Evolutionary conservation across 1,140 invertebrate genomes (phyloP).

Genomic region (Lerema accius): DNA sequence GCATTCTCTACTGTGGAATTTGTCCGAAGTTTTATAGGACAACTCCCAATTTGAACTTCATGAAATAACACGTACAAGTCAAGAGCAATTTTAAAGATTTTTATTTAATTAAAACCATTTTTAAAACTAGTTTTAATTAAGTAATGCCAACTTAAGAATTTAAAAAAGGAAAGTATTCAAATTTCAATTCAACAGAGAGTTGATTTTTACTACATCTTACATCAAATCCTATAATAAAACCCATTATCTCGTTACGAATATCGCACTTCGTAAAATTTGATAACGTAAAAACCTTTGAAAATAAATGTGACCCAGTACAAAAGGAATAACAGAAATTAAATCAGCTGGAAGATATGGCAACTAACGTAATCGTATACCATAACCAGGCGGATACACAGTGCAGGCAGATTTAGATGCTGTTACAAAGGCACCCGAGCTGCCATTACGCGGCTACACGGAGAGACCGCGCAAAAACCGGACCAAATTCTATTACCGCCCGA

Average conservation of each 20-base stretch:
- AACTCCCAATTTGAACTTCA: slow-evolving; percentile 23
- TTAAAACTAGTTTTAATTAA: too few species aligned
- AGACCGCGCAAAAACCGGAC: slow-evolving; percentile 77
- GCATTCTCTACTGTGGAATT: slow-evolving; percentile 14
- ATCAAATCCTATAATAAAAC: too few species aligned
- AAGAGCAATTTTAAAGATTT: too few species aligned
- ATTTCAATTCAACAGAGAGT: too few species aligned
- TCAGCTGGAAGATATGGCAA: slow-evolving; percentile 21
- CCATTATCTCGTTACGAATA: too few species aligned
- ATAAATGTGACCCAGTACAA: too few species aligned
- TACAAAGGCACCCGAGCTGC: slow-evolving; percentile 76
- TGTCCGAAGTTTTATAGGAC: slow-evolving; percentile 26
- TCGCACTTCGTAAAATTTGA: too few species aligned
- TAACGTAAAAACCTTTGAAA: too few species aligned
- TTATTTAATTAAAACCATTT: too few species aligned
- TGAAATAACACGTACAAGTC: slow-evolving; percentile 6
- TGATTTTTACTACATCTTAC: too few species aligned
- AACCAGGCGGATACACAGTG: slow-evolving; percentile 56
- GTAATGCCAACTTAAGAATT: too few species aligned
- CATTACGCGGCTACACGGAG: slow-evolving; percentile 64
- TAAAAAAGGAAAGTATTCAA: too few species aligned
- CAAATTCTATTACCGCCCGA: slow-evolving; percentile 81
- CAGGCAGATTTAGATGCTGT: slow-evolving; percentile 74
- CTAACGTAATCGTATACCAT: slow-evolving; percentile 46
- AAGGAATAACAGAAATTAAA: slow-evolving; percentile 6